A percentile compares a stretch with the other conserved stretches of the same genome.
phyloP scores from a whole-genome alignment of 2,888 invertebrate genomes.

The Rotaria macrura region DNA sequence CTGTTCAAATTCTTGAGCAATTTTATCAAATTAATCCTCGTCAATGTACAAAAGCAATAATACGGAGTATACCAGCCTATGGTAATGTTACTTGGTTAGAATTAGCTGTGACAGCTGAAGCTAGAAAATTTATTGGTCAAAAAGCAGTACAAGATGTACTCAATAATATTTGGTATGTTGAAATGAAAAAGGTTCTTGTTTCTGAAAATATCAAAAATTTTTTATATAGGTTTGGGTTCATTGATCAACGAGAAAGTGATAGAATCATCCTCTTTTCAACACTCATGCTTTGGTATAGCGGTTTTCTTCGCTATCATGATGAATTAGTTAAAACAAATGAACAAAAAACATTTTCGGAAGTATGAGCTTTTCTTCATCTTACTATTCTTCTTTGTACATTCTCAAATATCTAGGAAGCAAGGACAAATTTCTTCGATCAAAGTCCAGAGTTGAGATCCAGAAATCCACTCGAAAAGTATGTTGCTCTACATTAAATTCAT shows the following conservation, averaged over 20 bases:
- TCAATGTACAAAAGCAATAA: slow-evolving; percentile 42
- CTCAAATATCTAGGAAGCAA: neutral
- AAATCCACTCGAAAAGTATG: too few species aligned
- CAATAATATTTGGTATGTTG: slow-evolving; percentile 47
- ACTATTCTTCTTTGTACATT: neutral
- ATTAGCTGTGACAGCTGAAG: slow-evolving; percentile 47
- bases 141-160: slow-evolving; percentile 48
- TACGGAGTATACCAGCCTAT: slow-evolving; percentile 43
- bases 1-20: slow-evolving; percentile 44
- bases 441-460: too few species aligned
- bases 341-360: neutral
- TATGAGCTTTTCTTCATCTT: neutral
- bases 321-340: neutral
- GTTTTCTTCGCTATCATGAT: neutral
- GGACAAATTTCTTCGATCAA: neutral
- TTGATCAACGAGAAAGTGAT: neutral
- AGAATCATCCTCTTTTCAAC: neutral
- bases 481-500: too few species aligned
- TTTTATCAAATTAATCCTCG: slow-evolving; percentile 45
- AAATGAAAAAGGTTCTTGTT: slow-evolving; percentile 35
- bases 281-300: neutral
- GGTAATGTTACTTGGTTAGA: slow-evolving; percentile 43
- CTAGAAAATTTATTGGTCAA: slow-evolving; percentile 48
- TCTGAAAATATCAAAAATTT: neutral
- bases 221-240: neutral